Evolutionary conservation across 2,797 vertebrate genomes (phyloP), one percentile per base, ranked within the genome.

Genomic region (Manis crassicaudata): DNA sequence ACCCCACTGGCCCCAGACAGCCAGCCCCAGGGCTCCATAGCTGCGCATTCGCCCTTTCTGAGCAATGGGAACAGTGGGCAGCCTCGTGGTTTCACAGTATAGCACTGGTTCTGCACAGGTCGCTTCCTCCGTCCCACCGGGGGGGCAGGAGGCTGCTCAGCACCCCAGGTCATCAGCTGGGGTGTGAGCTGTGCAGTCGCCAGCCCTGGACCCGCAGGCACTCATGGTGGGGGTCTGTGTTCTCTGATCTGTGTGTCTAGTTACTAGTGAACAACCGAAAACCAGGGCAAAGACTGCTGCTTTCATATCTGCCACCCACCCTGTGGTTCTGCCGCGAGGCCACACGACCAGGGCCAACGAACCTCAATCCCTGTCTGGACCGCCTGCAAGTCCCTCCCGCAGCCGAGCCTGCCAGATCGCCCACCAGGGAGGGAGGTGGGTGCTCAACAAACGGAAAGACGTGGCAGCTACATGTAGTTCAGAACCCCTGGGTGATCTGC

Each of bases 261-360:
- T 63, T 13, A 16, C 5, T 7, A 37, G 32, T 14, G 35, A 81
- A 43, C 20, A 23, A 11, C 46, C 5, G 16, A 43, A 40, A 6
- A 2, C 13, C n/a, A 13, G 16, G 67, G 54, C 5, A 3, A 9
- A 40, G 2, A 8, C 3, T 62, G n/a, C 50, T 23, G 10, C 20
- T 29, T 23, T 6, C 9, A 0, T 35, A 43, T 58, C 5, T 32
- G 32, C 40, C 27, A 9, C 43, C 7, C 0, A 0, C 3, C 40
- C 25, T 12, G 16, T 0, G 5, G 58, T 27, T 25, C 62, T 25
- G 46, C 20, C 8, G 50, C 12, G 3, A 3, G 56, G 4, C 29
- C 77, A 18, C 4, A n/a, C 4, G 17, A 50, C 37, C 2, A 0
- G 0, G 40, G 27, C 29, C 50, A 1, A 2, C 37, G 5, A 2